phyloP scores from a whole-genome alignment of 2,113 vertebrate genomes.

The Xerus inauris region DNA sequence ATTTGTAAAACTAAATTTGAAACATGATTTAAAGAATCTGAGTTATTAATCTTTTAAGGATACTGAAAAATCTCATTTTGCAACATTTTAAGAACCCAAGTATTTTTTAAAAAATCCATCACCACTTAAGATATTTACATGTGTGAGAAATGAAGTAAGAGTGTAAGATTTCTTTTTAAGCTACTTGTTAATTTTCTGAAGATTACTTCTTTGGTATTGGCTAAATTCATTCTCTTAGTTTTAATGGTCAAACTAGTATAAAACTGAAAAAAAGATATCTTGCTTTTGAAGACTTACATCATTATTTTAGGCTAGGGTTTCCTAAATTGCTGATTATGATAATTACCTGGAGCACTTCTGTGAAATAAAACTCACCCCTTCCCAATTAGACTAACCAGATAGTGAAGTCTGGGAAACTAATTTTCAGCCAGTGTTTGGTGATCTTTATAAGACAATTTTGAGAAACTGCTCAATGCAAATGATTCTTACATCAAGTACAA shows the following conservation, averaged over 20 bases:
- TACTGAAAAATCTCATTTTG: conserved; percentile 19
- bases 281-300: neutral
- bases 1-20: conserved; percentile 18
- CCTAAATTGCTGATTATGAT: neutral
- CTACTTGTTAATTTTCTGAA: conserved; percentile 25
- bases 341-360: neutral
- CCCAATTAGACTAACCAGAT: neutral
- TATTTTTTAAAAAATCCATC: conserved; percentile 51
- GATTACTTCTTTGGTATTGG: neutral
- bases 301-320: neutral
- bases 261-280: conserved; percentile 37
- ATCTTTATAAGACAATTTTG: neutral
- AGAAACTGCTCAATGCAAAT: neutral
- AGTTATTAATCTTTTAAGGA: conserved; percentile 6
- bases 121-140: conserved; percentile 49
- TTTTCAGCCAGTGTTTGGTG: neutral
- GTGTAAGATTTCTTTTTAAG: conserved; percentile 34
- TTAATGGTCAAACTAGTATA: conserved; percentile 9
- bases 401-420: neutral
- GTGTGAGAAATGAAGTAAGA: conserved; percentile 45
- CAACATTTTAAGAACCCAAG: conserved; percentile 24
- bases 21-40: conserved; percentile 39
- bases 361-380: neutral
- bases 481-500: neutral
- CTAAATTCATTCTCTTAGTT: conserved; percentile 6